Base-by-base conservation (phyloP, 1,140 invertebrate species). In the Ctenoplectra terminalis region DNA sequence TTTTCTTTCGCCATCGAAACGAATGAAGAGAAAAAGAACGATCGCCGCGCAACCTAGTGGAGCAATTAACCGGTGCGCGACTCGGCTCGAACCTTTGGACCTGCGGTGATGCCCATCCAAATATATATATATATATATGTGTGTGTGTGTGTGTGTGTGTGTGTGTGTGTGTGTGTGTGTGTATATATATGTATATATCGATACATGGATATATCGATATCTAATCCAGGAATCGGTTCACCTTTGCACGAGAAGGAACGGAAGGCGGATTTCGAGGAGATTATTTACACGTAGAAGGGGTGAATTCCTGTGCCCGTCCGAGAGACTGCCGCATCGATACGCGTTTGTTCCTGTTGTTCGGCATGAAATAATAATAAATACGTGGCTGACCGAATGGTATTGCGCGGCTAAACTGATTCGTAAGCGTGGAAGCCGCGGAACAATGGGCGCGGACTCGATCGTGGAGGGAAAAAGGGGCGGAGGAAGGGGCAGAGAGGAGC, bases 381-480 rank as follows among this genome's bases (percentile, higher is more conserved):
- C 75, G 61, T 58, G 75, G 76, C 82, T 89, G 83, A 89, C 85
- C 87, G 82, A 88, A 82, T 80, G 83, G 85, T 86, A 87, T 88
- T 83, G 86, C 83, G 83, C 82, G 82, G 70, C 80, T 86, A 87
- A 90, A 90, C 79, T 89, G 89, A 91, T 91, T 93, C 92, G 93
- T 93, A 94, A 93, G 92, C 92, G 92, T 91, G 90, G 92, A 92
- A 92, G 92, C 92, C 85, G 81, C 71, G 73, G 88, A 92, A 92
- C 91, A 92, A 92, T 92, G 90, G 91, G 87, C 82, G 83, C 84
- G 84, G 84, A 84, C 81, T 78, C 64, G 81, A 80, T 67, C 71
- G 54, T 31, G 31, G 29, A 26, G 81, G 79, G 81, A 23, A 52
- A 15, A 43, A 71, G 84, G 69, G 26, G 56, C 43, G 70, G 69